Percentiles rank a stretch among this genome's conserved stretches.
phyloP scores from a whole-genome alignment of 23 tunicate genomes.

The Halocynthia roretzi region DNA sequence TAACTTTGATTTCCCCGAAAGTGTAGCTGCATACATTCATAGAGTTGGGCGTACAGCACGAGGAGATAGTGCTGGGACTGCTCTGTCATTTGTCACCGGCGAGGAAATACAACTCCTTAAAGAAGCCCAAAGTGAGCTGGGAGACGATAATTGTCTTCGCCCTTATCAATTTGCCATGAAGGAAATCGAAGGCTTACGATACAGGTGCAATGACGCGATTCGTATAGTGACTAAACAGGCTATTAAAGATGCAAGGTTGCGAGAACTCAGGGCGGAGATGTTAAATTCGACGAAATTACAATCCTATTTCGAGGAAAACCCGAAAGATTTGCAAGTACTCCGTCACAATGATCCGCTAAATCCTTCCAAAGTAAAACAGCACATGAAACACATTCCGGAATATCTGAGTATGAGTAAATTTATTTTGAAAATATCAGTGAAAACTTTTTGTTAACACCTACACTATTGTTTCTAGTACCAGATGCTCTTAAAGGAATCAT shows the following conservation, averaged over 20 bases:
- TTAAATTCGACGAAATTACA: conserved; percentile 66
- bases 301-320: conserved; percentile 73
- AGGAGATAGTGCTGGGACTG: conserved; percentile 63
- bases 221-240: conserved; percentile 45
- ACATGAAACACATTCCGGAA: conserved; percentile 86
- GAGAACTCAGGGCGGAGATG: conserved; percentile 64
- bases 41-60: conserved; percentile 96
- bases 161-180: conserved; percentile 76
- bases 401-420: conserved; percentile 53
- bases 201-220: conserved; percentile 71
- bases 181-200: conserved; percentile 79
- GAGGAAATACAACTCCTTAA: conserved; percentile 46
- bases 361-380: conserved; percentile 50
- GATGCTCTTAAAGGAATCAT: conserved; percentile 17
- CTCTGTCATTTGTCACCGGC: conserved; percentile 65
- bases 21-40: conserved; percentile 53
- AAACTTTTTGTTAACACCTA: too few species aligned
- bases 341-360: conserved; percentile 57
- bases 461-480: not conserved
- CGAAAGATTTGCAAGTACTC: conserved; percentile 57
- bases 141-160: conserved; percentile 38
- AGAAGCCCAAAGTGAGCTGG: conserved; percentile 40
- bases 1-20: conserved; percentile 77
- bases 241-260: conserved; percentile 48
- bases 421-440: not conserved